Percentiles rank a stretch among this genome's conserved stretches.
phyloP scores from a whole-genome alignment of 2,797 vertebrate genomes.

The Cheirogaleus major region DNA sequence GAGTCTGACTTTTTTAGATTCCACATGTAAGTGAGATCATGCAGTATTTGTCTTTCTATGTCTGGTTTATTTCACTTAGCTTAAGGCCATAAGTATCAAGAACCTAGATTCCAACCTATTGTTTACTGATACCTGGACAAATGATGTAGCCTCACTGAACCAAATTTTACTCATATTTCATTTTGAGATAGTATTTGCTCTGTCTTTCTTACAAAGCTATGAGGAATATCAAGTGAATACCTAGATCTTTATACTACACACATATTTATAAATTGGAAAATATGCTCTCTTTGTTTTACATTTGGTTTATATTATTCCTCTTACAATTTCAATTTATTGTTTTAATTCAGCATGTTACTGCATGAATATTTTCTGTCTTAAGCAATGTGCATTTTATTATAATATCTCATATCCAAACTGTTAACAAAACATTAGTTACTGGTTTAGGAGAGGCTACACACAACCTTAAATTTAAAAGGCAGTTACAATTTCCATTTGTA shows the following conservation, averaged over 20 bases:
- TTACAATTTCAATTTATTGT: background rate
- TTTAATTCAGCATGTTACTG: background rate
- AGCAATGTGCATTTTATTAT: background rate
- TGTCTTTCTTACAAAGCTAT: background rate
- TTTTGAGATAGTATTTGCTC: background rate
- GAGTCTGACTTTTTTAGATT: background rate
- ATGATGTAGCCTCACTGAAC: background rate
- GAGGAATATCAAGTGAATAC: background rate
- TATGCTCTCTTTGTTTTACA: background rate
- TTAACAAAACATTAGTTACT: background rate
- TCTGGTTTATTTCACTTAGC: background rate
- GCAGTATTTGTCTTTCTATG: background rate
- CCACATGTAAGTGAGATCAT: background rate
- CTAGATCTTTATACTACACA: background rate
- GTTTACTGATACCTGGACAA: background rate
- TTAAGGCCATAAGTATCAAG: background rate
- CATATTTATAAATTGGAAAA: background rate
- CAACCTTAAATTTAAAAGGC: conserved; percentile 29
- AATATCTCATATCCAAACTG: background rate
- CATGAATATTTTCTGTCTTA: background rate
- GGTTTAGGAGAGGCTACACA: background rate
- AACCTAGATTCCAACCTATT: background rate
- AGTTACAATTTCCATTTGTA: conserved; percentile 34
- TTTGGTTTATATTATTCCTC: background rate
- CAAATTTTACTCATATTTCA: conserved; percentile 22